These are phyloP conservation scores for Caenorhabditis zanzibari DNA, from an alignment of 2,888 invertebrate species.

Conservation along the genomic window DNA sequence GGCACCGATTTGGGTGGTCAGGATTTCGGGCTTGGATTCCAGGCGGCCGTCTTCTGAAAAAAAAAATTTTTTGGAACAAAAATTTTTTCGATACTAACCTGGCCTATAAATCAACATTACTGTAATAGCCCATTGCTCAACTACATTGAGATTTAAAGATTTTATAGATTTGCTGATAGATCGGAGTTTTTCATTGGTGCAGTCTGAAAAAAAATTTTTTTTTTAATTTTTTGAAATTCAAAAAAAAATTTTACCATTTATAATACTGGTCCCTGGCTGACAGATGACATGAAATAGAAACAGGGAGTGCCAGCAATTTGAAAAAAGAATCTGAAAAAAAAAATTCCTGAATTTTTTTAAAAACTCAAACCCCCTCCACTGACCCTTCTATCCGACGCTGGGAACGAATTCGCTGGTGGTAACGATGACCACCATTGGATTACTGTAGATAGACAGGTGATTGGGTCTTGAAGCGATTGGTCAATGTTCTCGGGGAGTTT, in stretches of 20 bases:
- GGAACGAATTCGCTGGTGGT: constrained; percentile 36
- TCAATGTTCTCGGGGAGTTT: neutral
- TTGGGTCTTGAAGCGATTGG: constrained; percentile 5
- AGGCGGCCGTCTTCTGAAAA: constrained; percentile 59
- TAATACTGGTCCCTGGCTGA: constrained; percentile 31
- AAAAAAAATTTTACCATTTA: constrained; percentile 42
- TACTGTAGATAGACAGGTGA: constrained; percentile 24
- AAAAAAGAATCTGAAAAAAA: constrained; percentile 64
- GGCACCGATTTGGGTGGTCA: constrained; percentile 36
- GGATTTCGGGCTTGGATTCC: constrained; percentile 48
- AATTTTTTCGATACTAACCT: constrained; percentile 33
- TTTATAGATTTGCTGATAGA: constrained; percentile 40
- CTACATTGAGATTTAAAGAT: constrained; percentile 62
- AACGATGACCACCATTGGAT: constrained; percentile 54
- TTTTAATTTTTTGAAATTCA: constrained; percentile 5
- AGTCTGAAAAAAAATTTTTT: constrained; percentile 39
- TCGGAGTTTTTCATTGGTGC: constrained; percentile 57
- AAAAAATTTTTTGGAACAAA: neutral
- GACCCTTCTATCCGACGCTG: constrained; percentile 37
- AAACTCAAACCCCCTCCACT: neutral
- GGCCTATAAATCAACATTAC: constrained; percentile 68
- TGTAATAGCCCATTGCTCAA: constrained; percentile 74
- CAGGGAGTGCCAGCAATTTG: constrained; percentile 69
- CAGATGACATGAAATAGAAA: constrained; percentile 57
- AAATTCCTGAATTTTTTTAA: no score